A percentile compares a stretch with the other conserved stretches of the same genome.
phyloP scores from a whole-genome alignment of 2,888 invertebrate species.

The Phengaris arion region DNA sequence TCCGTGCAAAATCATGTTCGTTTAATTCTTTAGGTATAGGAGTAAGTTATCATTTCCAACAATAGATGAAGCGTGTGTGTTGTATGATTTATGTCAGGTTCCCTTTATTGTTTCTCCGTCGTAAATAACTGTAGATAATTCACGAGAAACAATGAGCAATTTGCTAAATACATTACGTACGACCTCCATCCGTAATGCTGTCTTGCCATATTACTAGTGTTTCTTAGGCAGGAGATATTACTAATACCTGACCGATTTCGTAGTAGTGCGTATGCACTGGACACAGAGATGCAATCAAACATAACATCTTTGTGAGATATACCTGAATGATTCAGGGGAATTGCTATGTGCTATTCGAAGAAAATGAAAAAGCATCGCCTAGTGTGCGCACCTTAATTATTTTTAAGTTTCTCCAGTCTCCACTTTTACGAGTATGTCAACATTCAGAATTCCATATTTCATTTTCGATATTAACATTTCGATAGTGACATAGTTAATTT shows the following conservation, averaged over 20 bases:
- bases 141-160: conserved; percentile 76
- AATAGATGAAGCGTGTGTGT: conserved; percentile 60
- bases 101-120: conserved; percentile 74
- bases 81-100: conserved; percentile 71
- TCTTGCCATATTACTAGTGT: conserved; percentile 77
- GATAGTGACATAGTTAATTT: conserved; percentile 35
- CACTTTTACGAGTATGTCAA: neutral
- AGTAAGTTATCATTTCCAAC: conserved; percentile 59
- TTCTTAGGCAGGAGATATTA: conserved; percentile 66
- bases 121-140: conserved; percentile 70
- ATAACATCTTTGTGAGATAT: neutral
- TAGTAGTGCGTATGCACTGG: conserved; percentile 1
- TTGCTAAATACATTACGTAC: conserved; percentile 75
- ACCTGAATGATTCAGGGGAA: neutral
- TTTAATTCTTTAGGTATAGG: conserved; percentile 39
- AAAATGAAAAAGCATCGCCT: neutral
- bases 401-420: neutral
- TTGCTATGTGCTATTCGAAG: neutral
- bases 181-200: conserved; percentile 75
- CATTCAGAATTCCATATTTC: conserved; percentile 14
- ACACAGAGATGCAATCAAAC: neutral
- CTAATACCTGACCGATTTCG: conserved; percentile 48
- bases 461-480: conserved; percentile 25
- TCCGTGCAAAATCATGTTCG: conserved; percentile 42
- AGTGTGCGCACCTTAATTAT: neutral